These are phyloP conservation scores for Cephus runcator DNA, from an alignment of 2,888 invertebrate species.

Conservation along the genomic window DNA sequence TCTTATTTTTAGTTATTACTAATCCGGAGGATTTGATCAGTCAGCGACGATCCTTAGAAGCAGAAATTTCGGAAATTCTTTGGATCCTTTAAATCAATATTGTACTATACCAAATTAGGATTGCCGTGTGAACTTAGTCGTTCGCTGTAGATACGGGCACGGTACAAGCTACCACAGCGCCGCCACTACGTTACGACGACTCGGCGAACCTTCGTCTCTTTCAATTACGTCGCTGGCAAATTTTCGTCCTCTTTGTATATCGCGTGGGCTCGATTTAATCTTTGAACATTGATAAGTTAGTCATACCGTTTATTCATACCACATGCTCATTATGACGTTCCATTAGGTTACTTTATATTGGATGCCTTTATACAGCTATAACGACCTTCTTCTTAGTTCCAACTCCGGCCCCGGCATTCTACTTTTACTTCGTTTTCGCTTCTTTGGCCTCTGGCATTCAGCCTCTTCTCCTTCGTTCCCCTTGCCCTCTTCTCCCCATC, in stretches of 20 bases:
- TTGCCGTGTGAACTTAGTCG: too few species aligned
- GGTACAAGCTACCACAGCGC: neutral
- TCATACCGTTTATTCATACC: neutral
- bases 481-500: neutral
- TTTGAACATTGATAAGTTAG: conserved; percentile 11
- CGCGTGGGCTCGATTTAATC: neutral
- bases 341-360: conserved; percentile 1
- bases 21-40: too few species aligned
- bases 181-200: neutral
- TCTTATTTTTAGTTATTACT: too few species aligned
- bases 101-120: too few species aligned
- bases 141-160: too few species aligned
- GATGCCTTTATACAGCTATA: neutral
- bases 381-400: neutral
- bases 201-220: neutral
- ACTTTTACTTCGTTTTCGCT: neutral
- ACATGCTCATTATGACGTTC: neutral
- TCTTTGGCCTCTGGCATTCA: neutral
- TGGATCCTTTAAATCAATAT: too few species aligned
- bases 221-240: neutral
- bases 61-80: too few species aligned
- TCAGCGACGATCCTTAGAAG: too few species aligned
- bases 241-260: neutral
- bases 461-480: conserved; percentile 6
- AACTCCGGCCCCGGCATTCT: neutral